Evolutionary conservation across 2,888 invertebrate species (phyloP), one percentile per base, ranked within the genome.

Genomic region (Stenotaenia linearis): DNA sequence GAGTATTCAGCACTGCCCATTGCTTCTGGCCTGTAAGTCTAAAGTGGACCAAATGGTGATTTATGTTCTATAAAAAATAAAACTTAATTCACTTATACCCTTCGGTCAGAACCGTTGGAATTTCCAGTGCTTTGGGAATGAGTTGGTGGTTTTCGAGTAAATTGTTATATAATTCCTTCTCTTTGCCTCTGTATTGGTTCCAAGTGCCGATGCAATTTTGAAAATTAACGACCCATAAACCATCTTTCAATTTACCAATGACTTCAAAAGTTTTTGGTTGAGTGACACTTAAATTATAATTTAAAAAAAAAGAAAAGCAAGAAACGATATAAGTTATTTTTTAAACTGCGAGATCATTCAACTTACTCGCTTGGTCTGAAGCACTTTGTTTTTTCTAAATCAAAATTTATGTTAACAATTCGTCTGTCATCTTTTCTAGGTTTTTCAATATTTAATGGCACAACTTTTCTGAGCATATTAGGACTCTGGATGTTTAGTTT

Each of bases 101-200:
- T 77, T 35, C 77, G 1, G 37, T 77, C 21, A 77, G 9, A 6
- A 12, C n/a, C 10, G 45, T 15, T 7, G 77, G 77, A 12, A 12
- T 15, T 4, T 35, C 37, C 23, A 77, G 21, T 18, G 21, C 4
- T 77, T 77, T 45, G 23, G 45, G 9, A 12, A 21, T 21, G 5
- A 77, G 12, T 25, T 21, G 28, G n/a, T 40, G 45, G 45, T 77
- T 37, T 25, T 77, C 23, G 10, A 77, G 32, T 40, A 77, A 40
- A 21, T 77, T 77, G 23, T 23, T 28, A 15, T 18, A 77, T 45
- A 77, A 1, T 45, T 37, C 23, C 25, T 45, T 23, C 21, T 77
- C 77, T 28, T 45, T 77, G 2, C 37, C 77, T 45, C 77, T 7
- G n/a, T 12, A 77, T 37, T 77, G 37, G 37, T 77, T 77, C 40